phyloP scores from a whole-genome alignment of 1,140 invertebrate genomes.

The Bombus waltoni region DNA sequence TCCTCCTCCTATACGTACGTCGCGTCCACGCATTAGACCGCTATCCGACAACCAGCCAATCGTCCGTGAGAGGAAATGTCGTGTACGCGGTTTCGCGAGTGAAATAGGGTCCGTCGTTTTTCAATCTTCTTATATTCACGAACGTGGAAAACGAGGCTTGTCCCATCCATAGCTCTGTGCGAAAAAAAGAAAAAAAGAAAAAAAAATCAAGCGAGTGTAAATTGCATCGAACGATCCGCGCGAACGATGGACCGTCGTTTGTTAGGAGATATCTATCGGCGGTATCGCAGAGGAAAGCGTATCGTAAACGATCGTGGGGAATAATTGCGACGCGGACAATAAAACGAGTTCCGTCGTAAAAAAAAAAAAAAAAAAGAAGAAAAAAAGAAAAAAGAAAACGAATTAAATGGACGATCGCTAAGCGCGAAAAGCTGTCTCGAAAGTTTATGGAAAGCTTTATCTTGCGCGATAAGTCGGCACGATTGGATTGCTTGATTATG shows the following conservation, averaged over 20 bases:
- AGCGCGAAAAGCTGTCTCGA: conserved; percentile 60
- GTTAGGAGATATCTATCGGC: too few species aligned
- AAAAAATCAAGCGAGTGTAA: neutral
- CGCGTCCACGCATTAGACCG: conserved; percentile 18
- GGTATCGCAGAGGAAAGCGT: neutral
- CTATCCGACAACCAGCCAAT: conserved; percentile 26
- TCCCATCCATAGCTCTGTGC: too few species aligned
- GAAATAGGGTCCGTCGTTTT: conserved; percentile 1
- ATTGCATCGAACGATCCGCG: neutral
- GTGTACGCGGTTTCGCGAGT: conserved; percentile 7
- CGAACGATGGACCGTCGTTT: neutral
- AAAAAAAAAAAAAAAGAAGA: neutral
- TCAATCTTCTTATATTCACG: conserved; percentile 29
- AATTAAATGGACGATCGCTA: conserved; percentile 37
- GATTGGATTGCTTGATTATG: conserved; percentile 66
- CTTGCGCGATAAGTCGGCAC: conserved; percentile 39
- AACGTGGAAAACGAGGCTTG: conserved; percentile 25
- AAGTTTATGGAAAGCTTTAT: conserved; percentile 61
- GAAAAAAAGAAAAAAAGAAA: neutral
- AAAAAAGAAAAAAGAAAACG: neutral
- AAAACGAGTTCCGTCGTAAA: conserved; percentile 35
- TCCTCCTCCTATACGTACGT: neutral
- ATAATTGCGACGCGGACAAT: conserved; percentile 6
- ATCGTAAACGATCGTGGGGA: neutral
- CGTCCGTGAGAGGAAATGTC: conserved; percentile 47